Evolutionary conservation across 2,888 invertebrate genomes (phyloP), one percentile per base, ranked within the genome.

Genomic region (Drosophila pegasa): DNA sequence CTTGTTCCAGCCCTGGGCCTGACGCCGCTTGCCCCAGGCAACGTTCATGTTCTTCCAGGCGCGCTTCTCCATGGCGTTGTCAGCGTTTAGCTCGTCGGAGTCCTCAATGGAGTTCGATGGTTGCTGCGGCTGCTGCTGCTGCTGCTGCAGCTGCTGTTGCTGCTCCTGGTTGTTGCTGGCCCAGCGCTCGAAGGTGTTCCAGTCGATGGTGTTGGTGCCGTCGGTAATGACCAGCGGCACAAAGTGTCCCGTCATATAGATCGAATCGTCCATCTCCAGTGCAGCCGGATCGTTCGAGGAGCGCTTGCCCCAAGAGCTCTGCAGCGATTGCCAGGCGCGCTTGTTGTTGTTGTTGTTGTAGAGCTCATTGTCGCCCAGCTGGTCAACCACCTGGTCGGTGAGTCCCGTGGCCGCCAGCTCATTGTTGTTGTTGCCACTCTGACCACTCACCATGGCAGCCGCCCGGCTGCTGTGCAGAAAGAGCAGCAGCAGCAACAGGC

Each of bases 1-100:
- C 88, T 93, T 94, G 67, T 93, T 93, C 94, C 94, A 94, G 72
- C 93, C 87, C 45, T 89, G 89, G 3, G 84, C 89, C 64, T 93
- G 94, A 6, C 94, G 94, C 62, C 95, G 93, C 92, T 96, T 96
- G 83, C 96, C 96, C 96, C 96, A 96, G 18, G 95, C 94, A n/a
- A 94, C 95, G 89, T 94, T 94, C 90, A 95, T 93, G 45, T 94
- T 94, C 56, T 94, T 94, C 96, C 96, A 96, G 51, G 94, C 94
- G 63, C 95, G 93, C 91, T 95, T 95, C 78, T 95, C 93, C 71
- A 92, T 33, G 9, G 71, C 47, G 18, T 79, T 76, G 45, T 73
- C 57, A 1, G 37, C 52, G 12, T 33, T 58, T 2, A 58, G n/a
- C 6, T 84, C 78, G 0, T 86, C 81, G 10, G 40, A 25, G 7